Evolutionary conservation across 2,113 vertebrate genomes (phyloP).

Genomic region (Entomyzon cyanotis): DNA sequence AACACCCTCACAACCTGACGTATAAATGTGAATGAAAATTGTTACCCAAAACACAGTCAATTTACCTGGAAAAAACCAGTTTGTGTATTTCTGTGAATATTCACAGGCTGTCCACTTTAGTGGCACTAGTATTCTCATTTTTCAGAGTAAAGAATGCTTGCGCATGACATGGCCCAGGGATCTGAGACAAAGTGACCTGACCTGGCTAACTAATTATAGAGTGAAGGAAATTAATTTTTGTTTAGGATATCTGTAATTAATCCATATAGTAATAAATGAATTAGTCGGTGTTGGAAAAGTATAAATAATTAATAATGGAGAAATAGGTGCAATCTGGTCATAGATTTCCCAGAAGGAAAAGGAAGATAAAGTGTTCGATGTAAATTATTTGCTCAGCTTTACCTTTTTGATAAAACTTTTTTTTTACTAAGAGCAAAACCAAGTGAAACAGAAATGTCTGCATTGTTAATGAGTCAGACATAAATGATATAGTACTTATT

Average conservation of each 20-base stretch:
- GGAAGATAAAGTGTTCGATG: neutral
- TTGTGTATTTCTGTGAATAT: neutral
- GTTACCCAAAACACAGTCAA: neutral
- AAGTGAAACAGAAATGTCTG: slow-evolving; percentile 35
- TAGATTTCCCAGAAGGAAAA: slow-evolving; percentile 6
- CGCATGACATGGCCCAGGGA: neutral
- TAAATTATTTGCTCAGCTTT: slow-evolving; percentile 46
- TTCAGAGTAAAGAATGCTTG: neutral
- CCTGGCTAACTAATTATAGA: neutral
- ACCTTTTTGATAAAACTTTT: slow-evolving; percentile 6
- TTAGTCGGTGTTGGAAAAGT: neutral
- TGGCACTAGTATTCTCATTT: neutral
- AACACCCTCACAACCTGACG: neutral
- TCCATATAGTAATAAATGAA: neutral
- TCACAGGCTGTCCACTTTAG: neutral
- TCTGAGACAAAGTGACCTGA: neutral
- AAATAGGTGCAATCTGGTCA: slow-evolving; percentile 27
- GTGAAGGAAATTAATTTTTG: slow-evolving; percentile 10
- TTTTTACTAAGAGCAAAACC: slow-evolving; percentile 15
- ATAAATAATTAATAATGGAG: slow-evolving; percentile 37
- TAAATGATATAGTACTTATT: slow-evolving; percentile 20
- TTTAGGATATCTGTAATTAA: slow-evolving; percentile 35
- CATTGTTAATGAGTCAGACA: slow-evolving; percentile 39
- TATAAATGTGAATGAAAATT: neutral
- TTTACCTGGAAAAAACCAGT: neutral